These are phyloP conservation scores for Cheilosia scutellata DNA, from an alignment of 2,888 invertebrate genomes.

Conservation along the genomic window DNA sequence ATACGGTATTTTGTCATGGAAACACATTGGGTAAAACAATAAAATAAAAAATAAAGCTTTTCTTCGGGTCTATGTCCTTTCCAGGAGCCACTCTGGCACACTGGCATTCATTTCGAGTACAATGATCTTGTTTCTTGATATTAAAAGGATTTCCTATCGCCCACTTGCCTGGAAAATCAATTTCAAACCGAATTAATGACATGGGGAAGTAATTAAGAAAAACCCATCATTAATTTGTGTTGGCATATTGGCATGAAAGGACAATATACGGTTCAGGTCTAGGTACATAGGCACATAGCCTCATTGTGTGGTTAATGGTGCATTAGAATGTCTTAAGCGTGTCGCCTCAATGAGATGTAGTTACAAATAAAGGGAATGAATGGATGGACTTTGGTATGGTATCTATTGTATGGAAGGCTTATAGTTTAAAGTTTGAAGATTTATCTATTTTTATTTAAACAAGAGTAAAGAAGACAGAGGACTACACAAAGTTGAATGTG, in stretches of 20 bases:
- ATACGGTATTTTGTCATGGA: constrained; percentile 66
- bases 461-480: too few species aligned
- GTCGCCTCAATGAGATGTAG: background rate
- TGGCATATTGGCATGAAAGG: constrained; percentile 5
- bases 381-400: too few species aligned
- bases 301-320: constrained; percentile 7
- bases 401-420: background rate
- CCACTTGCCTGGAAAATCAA: constrained; percentile 59
- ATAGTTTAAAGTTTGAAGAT: background rate
- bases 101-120: constrained; percentile 55
- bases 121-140: constrained; percentile 65
- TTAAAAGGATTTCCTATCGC: constrained; percentile 60
- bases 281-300: background rate
- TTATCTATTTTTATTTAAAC: too few species aligned
- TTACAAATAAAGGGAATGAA: background rate
- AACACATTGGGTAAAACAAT: constrained; percentile 64
- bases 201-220: constrained; percentile 65
- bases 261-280: constrained; percentile 6
- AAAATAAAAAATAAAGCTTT: constrained; percentile 35
- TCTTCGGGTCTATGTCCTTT: constrained; percentile 66
- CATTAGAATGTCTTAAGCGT: constrained; percentile 18
- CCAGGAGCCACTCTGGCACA: constrained; percentile 24
- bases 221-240: constrained; percentile 53
- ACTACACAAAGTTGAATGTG: too few species aligned
- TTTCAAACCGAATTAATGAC: constrained; percentile 68